phyloP scores from a whole-genome alignment of 1,140 invertebrate species.

The Ephestia elutella region DNA sequence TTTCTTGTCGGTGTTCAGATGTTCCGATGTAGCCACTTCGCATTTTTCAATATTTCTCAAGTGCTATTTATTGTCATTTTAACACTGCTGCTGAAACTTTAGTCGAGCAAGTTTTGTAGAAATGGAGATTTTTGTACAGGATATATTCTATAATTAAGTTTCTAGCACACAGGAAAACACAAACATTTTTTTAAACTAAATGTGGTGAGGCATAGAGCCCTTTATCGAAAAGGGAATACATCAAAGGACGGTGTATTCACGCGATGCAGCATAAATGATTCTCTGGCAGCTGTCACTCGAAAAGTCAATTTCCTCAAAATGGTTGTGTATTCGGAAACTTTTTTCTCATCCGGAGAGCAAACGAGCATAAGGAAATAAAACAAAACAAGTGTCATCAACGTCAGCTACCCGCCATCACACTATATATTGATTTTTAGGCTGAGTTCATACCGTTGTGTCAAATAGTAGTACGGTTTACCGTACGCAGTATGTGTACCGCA shows the following conservation, averaged over 20 bases:
- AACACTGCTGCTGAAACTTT: slow-evolving; percentile 18
- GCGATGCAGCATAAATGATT: slow-evolving; percentile 21
- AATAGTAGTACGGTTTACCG: background rate
- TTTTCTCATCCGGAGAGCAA: slow-evolving; percentile 41
- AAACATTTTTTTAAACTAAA: too few species aligned
- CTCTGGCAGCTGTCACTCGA: slow-evolving; percentile 44
- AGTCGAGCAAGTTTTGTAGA: background rate
- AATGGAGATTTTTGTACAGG: background rate
- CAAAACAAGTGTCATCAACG: slow-evolving; percentile 67
- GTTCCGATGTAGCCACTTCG: slow-evolving; percentile 31
- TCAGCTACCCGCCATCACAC: slow-evolving; percentile 36
- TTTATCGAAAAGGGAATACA: background rate
- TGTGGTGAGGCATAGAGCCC: too few species aligned
- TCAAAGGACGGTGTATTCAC: background rate
- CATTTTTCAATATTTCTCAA: slow-evolving; percentile 40
- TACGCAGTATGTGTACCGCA: too few species aligned
- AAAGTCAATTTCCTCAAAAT: slow-evolving; percentile 55
- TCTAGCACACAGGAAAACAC: too few species aligned
- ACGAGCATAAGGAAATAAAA: slow-evolving; percentile 54
- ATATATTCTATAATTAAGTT: too few species aligned
- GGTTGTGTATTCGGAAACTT: slow-evolving; percentile 42
- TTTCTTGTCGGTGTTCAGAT: slow-evolving; percentile 17
- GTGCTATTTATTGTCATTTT: slow-evolving; percentile 35
- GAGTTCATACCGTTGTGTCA: background rate
- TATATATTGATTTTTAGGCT: slow-evolving; percentile 23